These are phyloP conservation scores for Accipiter cooperii DNA, from an alignment of 2,113 vertebrate genomes.

Conservation along the genomic window DNA sequence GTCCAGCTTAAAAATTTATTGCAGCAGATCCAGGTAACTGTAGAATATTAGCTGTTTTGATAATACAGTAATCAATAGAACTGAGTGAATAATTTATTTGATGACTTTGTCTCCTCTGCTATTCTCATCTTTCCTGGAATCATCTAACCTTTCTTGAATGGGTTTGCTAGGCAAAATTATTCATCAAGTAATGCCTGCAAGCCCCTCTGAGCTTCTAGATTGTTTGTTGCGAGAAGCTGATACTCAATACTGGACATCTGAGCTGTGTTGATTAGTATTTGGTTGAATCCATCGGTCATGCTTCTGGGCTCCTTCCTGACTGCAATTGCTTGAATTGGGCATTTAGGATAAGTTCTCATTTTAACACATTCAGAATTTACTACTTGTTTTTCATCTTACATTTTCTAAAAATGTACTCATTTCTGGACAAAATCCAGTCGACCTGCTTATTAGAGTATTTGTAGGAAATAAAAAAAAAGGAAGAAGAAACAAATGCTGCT, in stretches of 20 bases:
- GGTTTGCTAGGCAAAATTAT: slow-evolving; percentile 9
- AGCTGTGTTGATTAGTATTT: slow-evolving; percentile 13
- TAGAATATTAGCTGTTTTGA: slow-evolving; percentile 7
- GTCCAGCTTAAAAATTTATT: slow-evolving; percentile 94
- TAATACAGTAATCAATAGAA: slow-evolving; percentile 28
- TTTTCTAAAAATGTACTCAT: background rate
- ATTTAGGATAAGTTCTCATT: background rate
- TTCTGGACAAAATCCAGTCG: background rate
- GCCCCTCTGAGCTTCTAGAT: background rate
- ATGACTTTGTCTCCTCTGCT: background rate
- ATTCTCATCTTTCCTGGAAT: slow-evolving; percentile 28
- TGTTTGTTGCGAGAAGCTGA: slow-evolving; percentile 6
- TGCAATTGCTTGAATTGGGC: background rate
- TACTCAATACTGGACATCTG: background rate
- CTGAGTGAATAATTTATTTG: slow-evolving; percentile 42
- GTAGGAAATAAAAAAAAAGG: background rate
- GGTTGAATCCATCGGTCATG: background rate
- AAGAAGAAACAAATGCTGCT: background rate
- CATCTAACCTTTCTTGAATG: slow-evolving; percentile 1
- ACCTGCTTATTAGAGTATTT: background rate
- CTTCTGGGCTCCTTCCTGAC: background rate
- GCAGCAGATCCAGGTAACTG: slow-evolving; percentile 93
- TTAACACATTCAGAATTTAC: background rate
- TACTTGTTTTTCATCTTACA: background rate
- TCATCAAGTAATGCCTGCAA: background rate